These are phyloP conservation scores for Astropecten irregularis DNA, from an alignment of 53 echinoderm and acorn worm species.

Conservation along the genomic window DNA sequence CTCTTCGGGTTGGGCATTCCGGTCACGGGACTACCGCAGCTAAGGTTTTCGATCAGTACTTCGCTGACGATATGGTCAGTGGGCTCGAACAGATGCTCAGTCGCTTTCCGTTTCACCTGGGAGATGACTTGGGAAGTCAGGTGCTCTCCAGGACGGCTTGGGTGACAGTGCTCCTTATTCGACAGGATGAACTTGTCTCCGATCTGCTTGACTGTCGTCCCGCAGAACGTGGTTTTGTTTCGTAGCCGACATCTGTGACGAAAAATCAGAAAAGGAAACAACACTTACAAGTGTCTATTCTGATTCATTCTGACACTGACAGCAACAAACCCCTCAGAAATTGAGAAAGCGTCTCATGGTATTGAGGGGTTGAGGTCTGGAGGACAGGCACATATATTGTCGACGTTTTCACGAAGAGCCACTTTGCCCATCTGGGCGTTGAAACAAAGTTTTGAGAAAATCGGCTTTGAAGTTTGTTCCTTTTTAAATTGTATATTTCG, in stretches of 20 bases:
- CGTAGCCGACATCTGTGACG: constrained; percentile 13
- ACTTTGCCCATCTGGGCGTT: no score
- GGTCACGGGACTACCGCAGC: background rate
- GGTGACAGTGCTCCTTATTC: constrained; percentile 11
- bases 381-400: no score
- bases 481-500: no score
- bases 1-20: constrained; percentile 13
- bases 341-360: no score
- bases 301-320: no score
- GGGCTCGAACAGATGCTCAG: background rate
- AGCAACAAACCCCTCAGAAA: no score
- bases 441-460: no score
- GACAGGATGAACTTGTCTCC: constrained; percentile 11
- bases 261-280: no score
- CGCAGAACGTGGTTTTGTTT: constrained; percentile 14
- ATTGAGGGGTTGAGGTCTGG: no score
- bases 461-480: no score
- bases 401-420: no score
- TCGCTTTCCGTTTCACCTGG: constrained; percentile 19
- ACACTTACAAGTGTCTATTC: no score
- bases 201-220: constrained; percentile 6
- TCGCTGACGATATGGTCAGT: constrained; percentile 9
- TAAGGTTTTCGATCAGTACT: background rate
- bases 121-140: constrained; percentile 2
- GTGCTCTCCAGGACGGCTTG: background rate